Evolutionary conservation across 2,113 vertebrate genomes (phyloP), one percentile per base, ranked within the genome.

Genomic region (Corythaeola cristata): DNA sequence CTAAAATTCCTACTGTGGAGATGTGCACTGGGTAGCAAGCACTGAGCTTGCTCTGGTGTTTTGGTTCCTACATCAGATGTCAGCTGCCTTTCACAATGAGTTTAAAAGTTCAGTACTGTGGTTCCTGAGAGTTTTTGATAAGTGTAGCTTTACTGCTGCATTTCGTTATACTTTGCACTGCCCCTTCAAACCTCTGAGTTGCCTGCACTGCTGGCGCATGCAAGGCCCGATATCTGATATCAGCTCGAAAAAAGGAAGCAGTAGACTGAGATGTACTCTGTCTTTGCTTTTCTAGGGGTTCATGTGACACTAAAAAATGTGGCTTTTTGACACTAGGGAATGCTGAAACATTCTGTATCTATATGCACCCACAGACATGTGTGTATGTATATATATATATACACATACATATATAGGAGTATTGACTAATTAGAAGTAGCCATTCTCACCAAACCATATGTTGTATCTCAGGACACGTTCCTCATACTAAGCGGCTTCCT

Each of bases 381-480:
- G 10, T 44, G 4, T 44, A 4, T 58, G 16, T 47, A 4, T 49
- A 49, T 19, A 23, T 47, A 4, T 49, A 49, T 19, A 23, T 7
- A 39, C 13, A 41, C 12, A 24, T 15, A 23, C 26, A 23, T 44
- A 32, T 24, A 17, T 2, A 52, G 67, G 4, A 47, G 10, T 28
- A 16, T 10, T 75, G 75, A 17, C 24, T 84, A 24, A 55, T 18
- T 5, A 24, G 56, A 63, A 44, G 52, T 30, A 73, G 67, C 44
- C 62, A 27, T 15, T 69, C 58, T 82, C 37, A 50, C 24, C 39
- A 64, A 35, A 37, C 33, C 21, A 21, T 37, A 33, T 14, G 30
- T 21, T 1, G 0, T 1, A 2, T 20, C 72, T 63, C 56, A 35
- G 66, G n/a, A 15, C 20, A 22, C 0, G 0, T 30, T 62, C 64